phyloP scores from a whole-genome alignment of 2,888 invertebrate species.

The Halictus ligatus region DNA sequence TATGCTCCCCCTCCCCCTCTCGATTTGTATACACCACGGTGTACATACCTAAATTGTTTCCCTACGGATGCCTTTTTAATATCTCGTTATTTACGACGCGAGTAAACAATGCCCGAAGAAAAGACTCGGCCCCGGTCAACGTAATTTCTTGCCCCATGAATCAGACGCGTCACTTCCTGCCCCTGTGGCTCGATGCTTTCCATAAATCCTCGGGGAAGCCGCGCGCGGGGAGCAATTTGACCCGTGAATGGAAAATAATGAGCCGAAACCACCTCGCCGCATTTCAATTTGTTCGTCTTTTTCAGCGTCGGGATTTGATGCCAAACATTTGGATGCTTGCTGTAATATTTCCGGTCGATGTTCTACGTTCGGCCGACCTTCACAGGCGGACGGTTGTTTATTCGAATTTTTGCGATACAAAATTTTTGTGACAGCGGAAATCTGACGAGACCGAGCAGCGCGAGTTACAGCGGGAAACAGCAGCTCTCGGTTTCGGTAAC shows the following conservation, averaged over 20 bases:
- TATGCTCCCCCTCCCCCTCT: conserved; percentile 3
- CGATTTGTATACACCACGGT: conserved; percentile 2
- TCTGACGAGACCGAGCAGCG: too few species aligned
- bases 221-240: background rate
- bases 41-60: background rate
- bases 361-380: too few species aligned
- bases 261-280: background rate
- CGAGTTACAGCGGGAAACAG: too few species aligned
- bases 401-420: too few species aligned
- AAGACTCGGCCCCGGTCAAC: conserved; percentile 8
- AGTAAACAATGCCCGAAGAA: conserved; percentile 7
- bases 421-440: too few species aligned
- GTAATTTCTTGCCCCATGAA: conserved; percentile 7
- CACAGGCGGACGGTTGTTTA: too few species aligned
- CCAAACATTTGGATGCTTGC: background rate
- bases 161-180: conserved; percentile 2
- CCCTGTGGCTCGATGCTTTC: background rate
- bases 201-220: background rate
- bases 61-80: background rate
- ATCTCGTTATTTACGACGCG: conserved; percentile 13
- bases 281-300: background rate
- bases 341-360: background rate
- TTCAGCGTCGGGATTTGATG: background rate
- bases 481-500: too few species aligned
- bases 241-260: background rate